These are phyloP conservation scores for Atopsyche davidsoni DNA, from an alignment of 1,140 invertebrate species.

Conservation along the genomic window DNA sequence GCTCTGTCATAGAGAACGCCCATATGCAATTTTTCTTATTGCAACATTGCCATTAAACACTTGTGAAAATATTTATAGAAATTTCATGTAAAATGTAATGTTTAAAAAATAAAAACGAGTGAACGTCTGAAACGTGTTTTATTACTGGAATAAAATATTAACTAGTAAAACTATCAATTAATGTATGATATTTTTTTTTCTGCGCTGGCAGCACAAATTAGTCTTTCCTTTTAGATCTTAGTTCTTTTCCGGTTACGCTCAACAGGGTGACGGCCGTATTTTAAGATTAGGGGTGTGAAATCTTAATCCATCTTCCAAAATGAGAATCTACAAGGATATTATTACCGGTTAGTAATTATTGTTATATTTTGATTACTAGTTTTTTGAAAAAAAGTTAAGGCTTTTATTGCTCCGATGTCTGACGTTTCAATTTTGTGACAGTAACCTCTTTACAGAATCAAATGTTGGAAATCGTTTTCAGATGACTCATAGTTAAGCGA, in stretches of 20 bases:
- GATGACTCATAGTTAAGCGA: not conserved
- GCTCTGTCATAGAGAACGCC: not conserved
- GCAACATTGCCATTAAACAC: not conserved
- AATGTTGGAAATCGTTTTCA: not conserved
- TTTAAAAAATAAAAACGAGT: not conserved
- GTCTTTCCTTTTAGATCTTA: constrained; percentile 23
- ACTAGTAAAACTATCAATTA: too few relatives aligned
- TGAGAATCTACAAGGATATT: constrained; percentile 94
- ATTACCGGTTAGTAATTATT: constrained; percentile 67
- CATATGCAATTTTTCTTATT: too few relatives aligned
- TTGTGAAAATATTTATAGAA: not conserved
- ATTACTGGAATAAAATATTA: not conserved
- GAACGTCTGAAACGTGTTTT: not conserved
- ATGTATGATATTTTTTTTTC: too few relatives aligned
- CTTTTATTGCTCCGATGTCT: constrained; percentile 3
- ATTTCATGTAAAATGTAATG: not conserved
- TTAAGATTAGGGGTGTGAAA: constrained; percentile 59
- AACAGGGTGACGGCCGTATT: constrained; percentile 52
- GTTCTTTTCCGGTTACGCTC: constrained; percentile 55
- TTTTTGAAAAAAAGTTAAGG: constrained; percentile 1
- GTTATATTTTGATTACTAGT: constrained; percentile 15
- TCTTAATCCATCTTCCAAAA: constrained; percentile 69
- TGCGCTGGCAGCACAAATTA: constrained; percentile 31
- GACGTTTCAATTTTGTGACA: constrained; percentile 22
- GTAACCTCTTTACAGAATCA: constrained; percentile 7